Base-by-base conservation (phyloP, 1,140 invertebrate genomes). In the Drosophila mojavensis region DNA sequence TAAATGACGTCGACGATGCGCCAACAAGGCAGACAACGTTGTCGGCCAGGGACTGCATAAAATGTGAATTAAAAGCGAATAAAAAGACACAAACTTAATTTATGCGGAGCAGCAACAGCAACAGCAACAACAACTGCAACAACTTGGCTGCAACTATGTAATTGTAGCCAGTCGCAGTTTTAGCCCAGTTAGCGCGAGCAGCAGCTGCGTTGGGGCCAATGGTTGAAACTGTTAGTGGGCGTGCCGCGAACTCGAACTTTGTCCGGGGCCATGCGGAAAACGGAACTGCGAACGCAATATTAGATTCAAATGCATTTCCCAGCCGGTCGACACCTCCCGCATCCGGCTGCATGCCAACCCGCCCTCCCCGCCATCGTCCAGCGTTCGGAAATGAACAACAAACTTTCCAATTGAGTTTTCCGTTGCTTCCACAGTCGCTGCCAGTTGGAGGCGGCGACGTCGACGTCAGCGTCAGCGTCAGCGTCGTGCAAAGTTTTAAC, bases 371-470 rank as follows among this genome's bases (percentile, higher is more conserved):
- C 33, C 33, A 28, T 28, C 26, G 26, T 5, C 75, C 69, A 43
- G 67, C 63, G 61, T 11, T 60, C 80, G 80, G 80, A 83, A 83
- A 83, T 83, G 80, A 83, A 83, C 71, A 83, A 62, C 80, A 83
- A 83, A 83, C 80, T 83, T 83, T 83, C 75, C 80, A 83, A 83
- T 83, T 83, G 80, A 83, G 80, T 83, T 83, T 83, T 83, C 80
- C 80, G 80, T 58, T 61, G 45, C 17, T 24, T 17, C 41, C 54
- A n/a, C 13, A 2, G 30, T 20, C 15, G 30, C 53, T 51, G 39
- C 55, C 17, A 41, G 45, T 51, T 36, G 24, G 13, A 28, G 75
- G 48, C 50, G 15, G 51, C 20, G 20, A 24, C 20, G 20, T 24
- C 20, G 20, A 24, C 20, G 20, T 24, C 20, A 2, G 20, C 20